Evolutionary conservation across 2,113 vertebrate species (phyloP), one percentile per base, ranked within the genome.

Genomic region (Cottus gobio): DNA sequence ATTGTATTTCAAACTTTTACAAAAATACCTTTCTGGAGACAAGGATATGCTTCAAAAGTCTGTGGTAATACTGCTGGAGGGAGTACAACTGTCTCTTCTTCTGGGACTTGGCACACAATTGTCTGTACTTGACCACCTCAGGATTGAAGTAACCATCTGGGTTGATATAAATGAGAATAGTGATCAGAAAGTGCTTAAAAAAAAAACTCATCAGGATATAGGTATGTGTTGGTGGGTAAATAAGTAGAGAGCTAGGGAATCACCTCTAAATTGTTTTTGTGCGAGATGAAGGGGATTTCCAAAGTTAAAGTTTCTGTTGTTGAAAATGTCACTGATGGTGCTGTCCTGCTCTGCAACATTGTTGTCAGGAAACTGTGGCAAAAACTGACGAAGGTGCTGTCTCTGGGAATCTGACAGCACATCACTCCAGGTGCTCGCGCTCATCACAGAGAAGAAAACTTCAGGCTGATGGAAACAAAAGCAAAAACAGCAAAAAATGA

Each of bases 81-180:
- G 95, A 95, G 83, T 90, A 94, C 83, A 99, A 80, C 75, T 97
- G 97, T 7, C 96, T 95, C 67, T 98, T 99, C 84, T 94, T 96
- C 91, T 99, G 98, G 0, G 98, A 98, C 90, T 96, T 99, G 34
- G 95, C 94, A 90, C 97, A 99, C 9, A 99, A 89, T 72, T 98
- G 96, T 65, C 98, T 95, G 85, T 99, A 99, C 54, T 97, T 98
- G 77, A 99, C 98, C 72, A 99, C 98, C 72, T 99, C 97, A 0
- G 98, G 98, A 84, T 99, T 99, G 82, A 99, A 98, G 89, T 97
- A 96, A 20, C 98, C 98, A 80, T 99, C 97, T 99, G 90, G 5
- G 15, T 68, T 54, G 8, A 63, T 50, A 78, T 48, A 71, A 71
- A 79, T 3, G 1, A 62, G 16, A 52, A 34, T 44, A 0, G 62